Evolutionary conservation across 2,797 vertebrate genomes (phyloP).

Genomic region (Chelon labrosus): DNA sequence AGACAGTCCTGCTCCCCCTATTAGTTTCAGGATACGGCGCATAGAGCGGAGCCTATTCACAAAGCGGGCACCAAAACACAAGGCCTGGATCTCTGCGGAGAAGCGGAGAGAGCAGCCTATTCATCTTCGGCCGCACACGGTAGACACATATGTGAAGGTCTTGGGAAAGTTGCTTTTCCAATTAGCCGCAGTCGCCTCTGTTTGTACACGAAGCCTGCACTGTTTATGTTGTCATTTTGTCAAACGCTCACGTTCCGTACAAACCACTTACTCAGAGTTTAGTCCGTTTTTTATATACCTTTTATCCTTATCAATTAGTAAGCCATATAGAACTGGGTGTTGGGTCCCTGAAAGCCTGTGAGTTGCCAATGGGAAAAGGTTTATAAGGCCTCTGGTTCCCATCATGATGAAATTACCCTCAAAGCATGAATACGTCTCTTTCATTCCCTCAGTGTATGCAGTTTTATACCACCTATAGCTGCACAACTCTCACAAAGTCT

Average conservation of each 20-base stretch:
- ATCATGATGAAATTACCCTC: conserved; percentile 58
- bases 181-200: conserved; percentile 53
- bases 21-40: conserved; percentile 69
- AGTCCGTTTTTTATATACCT: conserved; percentile 23
- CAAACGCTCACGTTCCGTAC: conserved; percentile 16
- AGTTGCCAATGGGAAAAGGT: conserved; percentile 47
- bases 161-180: conserved; percentile 43
- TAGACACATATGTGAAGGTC: conserved; percentile 41
- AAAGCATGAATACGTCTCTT: conserved; percentile 72
- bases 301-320: conserved; percentile 21
- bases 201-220: conserved; percentile 44
- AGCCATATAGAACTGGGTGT: background rate
- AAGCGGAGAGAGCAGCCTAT: conserved; percentile 61
- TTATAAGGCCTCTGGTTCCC: conserved; percentile 57
- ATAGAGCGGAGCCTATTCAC: conserved; percentile 67
- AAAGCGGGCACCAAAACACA: conserved; percentile 62
- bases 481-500: conserved; percentile 59
- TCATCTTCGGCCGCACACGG: conserved; percentile 57
- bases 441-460: conserved; percentile 63
- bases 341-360: conserved; percentile 44
- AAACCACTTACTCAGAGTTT: conserved; percentile 18
- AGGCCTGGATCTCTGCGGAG: conserved; percentile 64
- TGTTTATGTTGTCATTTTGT: conserved; percentile 45
- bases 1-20: conserved; percentile 61
- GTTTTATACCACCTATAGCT: conserved; percentile 51